Conservation (phyloP, 2,888 invertebrate genomes). For the Erebia ligea region DNA sequence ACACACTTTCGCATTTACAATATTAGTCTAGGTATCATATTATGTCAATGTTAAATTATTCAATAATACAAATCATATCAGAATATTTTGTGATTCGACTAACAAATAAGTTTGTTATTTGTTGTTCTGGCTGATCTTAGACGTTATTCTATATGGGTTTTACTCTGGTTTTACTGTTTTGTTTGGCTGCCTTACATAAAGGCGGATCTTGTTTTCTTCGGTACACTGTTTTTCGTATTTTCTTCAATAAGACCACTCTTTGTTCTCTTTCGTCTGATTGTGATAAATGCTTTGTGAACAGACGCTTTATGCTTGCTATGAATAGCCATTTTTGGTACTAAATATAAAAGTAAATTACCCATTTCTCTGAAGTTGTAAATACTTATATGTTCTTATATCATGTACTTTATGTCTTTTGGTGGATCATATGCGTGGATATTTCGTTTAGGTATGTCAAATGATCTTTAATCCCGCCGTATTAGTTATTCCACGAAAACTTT, state of each 20-base stretch:
- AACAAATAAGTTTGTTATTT: not conserved
- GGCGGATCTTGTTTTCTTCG: not conserved
- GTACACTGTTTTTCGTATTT: slow-evolving; percentile 38
- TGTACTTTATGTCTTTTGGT: too few relatives aligned
- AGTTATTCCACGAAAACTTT: not conserved
- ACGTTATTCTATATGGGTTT: not conserved
- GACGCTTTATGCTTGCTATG: slow-evolving; percentile 9
- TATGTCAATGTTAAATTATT: not conserved
- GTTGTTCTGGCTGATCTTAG: not conserved
- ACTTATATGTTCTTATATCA: too few relatives aligned
- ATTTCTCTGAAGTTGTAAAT: not conserved
- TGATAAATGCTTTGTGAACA: slow-evolving; percentile 50
- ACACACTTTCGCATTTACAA: too few relatives aligned
- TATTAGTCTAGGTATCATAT: too few relatives aligned
- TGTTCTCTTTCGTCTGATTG: slow-evolving; percentile 43
- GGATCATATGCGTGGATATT: too few relatives aligned
- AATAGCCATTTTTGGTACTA: not conserved
- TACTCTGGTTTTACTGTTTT: not conserved
- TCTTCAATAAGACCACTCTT: slow-evolving; percentile 34
- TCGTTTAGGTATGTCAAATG: too few relatives aligned
- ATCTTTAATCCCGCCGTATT: too few relatives aligned
- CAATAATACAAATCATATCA: not conserved
- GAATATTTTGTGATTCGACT: not conserved
- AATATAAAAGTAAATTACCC: slow-evolving; percentile 3
- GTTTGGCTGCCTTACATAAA: not conserved